phyloP scores from a whole-genome alignment of 2,888 invertebrate species.

The Lydus trimaculatus region DNA sequence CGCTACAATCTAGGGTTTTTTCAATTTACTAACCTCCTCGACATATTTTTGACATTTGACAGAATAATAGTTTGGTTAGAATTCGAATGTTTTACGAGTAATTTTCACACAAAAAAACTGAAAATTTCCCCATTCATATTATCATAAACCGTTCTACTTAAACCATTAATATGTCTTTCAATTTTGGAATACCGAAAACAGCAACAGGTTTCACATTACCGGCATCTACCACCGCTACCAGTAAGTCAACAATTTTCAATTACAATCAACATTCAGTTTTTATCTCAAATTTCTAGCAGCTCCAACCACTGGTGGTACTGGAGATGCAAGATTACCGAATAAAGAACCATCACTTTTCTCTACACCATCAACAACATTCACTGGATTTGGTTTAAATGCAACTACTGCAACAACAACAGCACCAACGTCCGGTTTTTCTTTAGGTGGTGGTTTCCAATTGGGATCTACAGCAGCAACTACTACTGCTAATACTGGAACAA shows the following conservation, averaged over 20 bases:
- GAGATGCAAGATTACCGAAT: conserved; percentile 19
- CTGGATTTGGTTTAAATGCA: conserved; percentile 36
- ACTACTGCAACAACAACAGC: conserved; percentile 54
- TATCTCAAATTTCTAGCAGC: conserved; percentile 23
- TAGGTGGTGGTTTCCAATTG: not conserved
- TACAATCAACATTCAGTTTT: conserved; percentile 5
- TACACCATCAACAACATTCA: conserved; percentile 27
- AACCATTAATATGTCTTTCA: conserved; percentile 47
- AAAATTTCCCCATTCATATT: not conserved
- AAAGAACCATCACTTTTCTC: conserved; percentile 37
- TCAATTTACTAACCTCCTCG: not conserved
- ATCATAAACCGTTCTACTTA: too few relatives aligned
- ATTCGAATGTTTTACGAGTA: not conserved
- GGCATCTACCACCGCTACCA: conserved; percentile 49
- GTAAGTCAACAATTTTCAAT: conserved; percentile 22
- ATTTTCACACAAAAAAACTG: too few relatives aligned
- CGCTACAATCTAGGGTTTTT: not conserved
- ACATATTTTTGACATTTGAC: not conserved
- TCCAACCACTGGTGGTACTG: conserved; percentile 37
- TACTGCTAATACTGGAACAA: not conserved
- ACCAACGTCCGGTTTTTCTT: not conserved
- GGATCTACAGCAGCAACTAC: not conserved
- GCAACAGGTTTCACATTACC: conserved; percentile 55
- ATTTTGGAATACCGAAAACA: conserved; percentile 47
- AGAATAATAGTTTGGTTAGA: not conserved